Conservation (phyloP, 2,113 vertebrate genomes). For the Eupsittula cactorum region DNA sequence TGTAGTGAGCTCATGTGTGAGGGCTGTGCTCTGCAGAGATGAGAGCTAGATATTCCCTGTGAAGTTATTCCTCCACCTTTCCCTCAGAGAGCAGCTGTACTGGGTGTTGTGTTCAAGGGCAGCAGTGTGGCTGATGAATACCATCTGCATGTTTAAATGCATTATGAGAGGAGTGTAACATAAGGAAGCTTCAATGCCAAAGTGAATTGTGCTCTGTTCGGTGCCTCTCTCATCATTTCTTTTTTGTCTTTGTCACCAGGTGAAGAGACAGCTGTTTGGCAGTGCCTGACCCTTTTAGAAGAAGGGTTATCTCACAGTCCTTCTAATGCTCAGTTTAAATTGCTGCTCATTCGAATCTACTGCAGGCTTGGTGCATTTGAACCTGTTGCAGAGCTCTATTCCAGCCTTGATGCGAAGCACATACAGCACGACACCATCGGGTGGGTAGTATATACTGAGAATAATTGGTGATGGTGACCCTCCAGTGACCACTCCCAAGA, state of each 20-base stretch:
- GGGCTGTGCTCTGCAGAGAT: neutral
- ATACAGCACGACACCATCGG: constrained; percentile 99
- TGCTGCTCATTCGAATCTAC: constrained; percentile 96
- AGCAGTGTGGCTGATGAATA: neutral
- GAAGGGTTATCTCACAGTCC: constrained; percentile 89
- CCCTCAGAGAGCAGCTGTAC: neutral
- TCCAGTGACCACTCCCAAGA: neutral
- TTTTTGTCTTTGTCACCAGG: constrained; percentile 71
- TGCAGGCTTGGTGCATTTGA: constrained; percentile 93
- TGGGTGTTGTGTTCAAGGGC: neutral
- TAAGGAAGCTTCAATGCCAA: neutral
- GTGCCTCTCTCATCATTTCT: neutral
- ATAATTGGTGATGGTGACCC: neutral
- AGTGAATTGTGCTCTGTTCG: neutral
- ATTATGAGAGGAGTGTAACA: neutral
- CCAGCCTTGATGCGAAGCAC: constrained; percentile 96
- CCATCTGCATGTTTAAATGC: neutral
- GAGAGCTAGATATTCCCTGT: neutral
- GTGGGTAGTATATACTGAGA: constrained; percentile 83
- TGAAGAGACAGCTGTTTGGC: constrained; percentile 88
- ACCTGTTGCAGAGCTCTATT: constrained; percentile 93
- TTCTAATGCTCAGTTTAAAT: constrained; percentile 96
- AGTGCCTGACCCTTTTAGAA: constrained; percentile 85
- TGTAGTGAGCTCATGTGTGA: fast-evolving
- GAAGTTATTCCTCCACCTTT: neutral